Percentiles rank a stretch among this genome's conserved stretches.
These are phyloP conservation scores for Hypena proboscidalis DNA, from an alignment of 2,888 invertebrate genomes.

Conservation along the genomic window DNA sequence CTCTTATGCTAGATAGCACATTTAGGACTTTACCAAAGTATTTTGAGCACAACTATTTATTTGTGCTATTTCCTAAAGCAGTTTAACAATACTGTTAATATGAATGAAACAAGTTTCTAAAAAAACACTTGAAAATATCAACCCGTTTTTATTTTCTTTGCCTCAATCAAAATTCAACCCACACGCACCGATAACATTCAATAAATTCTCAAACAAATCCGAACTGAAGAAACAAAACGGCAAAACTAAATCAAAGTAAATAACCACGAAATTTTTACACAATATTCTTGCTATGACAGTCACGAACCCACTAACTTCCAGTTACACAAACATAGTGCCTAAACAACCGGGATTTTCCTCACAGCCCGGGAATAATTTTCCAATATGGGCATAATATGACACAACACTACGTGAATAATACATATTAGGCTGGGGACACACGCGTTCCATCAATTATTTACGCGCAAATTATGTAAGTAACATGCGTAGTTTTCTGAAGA, in stretches of 20 bases:
- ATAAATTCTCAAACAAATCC: slow-evolving; percentile 34
- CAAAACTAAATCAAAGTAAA: slow-evolving; percentile 43
- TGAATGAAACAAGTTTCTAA: no score
- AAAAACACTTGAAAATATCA: no score
- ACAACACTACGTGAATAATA: slow-evolving; percentile 81
- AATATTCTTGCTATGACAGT: slow-evolving; percentile 38
- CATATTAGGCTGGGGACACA: slow-evolving; percentile 67
- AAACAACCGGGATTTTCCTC: slow-evolving; percentile 63
- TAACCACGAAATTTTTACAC: slow-evolving; percentile 22
- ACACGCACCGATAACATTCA: slow-evolving; percentile 29
- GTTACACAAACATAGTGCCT: slow-evolving; percentile 44
- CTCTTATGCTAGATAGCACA: no score
- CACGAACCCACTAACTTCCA: slow-evolving; percentile 45
- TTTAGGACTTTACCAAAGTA: no score
- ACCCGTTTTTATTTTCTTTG: no score
- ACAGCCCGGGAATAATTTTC: slow-evolving; percentile 76
- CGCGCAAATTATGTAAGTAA: slow-evolving; percentile 77
- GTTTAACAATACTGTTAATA: no score
- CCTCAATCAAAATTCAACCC: slow-evolving; percentile 12
- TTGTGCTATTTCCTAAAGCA: no score
- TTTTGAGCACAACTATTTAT: no score
- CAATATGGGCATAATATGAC: slow-evolving; percentile 81
- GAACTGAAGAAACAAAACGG: slow-evolving; percentile 39
- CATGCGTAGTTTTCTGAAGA: slow-evolving; percentile 50
- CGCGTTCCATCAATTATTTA: slow-evolving; percentile 80